Base-by-base conservation (phyloP, 2,797 vertebrate genomes). In the Eremophila alpestris region DNA sequence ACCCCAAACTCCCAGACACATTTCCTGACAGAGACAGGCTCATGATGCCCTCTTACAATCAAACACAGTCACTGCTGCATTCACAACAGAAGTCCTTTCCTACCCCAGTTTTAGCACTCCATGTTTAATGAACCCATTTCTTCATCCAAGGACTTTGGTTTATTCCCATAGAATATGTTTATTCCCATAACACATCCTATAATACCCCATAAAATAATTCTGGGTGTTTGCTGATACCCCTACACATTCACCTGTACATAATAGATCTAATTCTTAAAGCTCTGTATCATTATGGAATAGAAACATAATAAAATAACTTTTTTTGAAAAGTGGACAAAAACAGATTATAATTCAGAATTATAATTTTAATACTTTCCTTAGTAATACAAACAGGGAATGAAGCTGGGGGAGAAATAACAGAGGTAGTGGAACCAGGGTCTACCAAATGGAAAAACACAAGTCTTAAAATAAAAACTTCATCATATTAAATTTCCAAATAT, bases 1-100 rank as follows among this genome's bases (percentile, higher is more conserved):
- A 36, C 12, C 62, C 19, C 2, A 9, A 49, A 34, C 13, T 65
- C 43, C 69, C 26, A 5, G 0, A 2, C 40, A 34, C 1, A 0
- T 3, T 6, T 14, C 46, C 36, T 17, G 5, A 26, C 11, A 54
- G 45, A 4, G 17, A 58, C 1, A 0, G 20, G 20, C 16, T 59
- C 3, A 0, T 32, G 30, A 45, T 21, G 10, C 11, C 27, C 46
- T 11, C 43, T 27, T 30, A 27, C 43, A 63, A 8, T 24, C 40
- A n/a, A 36, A 65, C 23, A 17, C 43, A 14, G 4, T 19, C 38
- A 40, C n/a, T 51, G 36, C 10, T 7, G 36, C 26, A 19, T 30
- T 36, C 55, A 34, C 23, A 38, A 17, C 10, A 79, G 7, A 69
- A 84, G 9, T 38, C 24, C 27, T 60, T 74, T 22, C 26, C 83